These are phyloP conservation scores for Chaetoderma sp. DNA, from an alignment of 2,888 invertebrate species.

Conservation along the genomic window DNA sequence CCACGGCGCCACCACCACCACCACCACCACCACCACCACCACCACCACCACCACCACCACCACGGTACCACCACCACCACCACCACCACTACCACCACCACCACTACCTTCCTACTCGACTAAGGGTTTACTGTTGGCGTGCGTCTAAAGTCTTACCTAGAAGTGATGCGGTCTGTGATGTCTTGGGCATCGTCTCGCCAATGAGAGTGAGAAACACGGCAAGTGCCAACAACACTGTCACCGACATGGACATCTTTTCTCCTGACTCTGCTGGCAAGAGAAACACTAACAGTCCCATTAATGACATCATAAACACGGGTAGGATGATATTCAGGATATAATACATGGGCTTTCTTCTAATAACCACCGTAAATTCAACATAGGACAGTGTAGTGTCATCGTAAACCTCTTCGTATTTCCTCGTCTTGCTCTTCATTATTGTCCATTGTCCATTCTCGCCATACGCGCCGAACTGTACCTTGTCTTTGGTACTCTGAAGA, in stretches of 20 bases:
- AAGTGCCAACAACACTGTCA: neutral
- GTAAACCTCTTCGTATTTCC: neutral
- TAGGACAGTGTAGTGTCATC: neutral
- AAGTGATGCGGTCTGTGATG: neutral
- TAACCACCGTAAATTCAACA: neutral
- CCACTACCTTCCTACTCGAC: too few species aligned
- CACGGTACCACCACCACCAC: too few species aligned
- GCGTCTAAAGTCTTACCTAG: slow-evolving; percentile 2
- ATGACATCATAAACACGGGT: neutral
- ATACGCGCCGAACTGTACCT: too few species aligned
- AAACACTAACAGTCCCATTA: neutral
- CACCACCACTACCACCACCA: too few species aligned
- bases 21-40: too few species aligned
- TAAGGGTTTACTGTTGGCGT: too few species aligned
- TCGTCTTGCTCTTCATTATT: neutral
- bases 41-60: too few species aligned
- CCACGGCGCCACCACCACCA: too few species aligned
- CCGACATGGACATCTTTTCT: slow-evolving; percentile 5
- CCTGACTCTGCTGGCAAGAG: neutral
- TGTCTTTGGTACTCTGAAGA: neutral
- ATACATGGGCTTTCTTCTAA: neutral
- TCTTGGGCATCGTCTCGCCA: neutral
- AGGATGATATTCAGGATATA: neutral
- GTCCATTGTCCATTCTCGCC: neutral
- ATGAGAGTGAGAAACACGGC: slow-evolving; percentile 1